Evolutionary conservation across 2,797 vertebrate species (phyloP).

Genomic region (Ceryle rudis): DNA sequence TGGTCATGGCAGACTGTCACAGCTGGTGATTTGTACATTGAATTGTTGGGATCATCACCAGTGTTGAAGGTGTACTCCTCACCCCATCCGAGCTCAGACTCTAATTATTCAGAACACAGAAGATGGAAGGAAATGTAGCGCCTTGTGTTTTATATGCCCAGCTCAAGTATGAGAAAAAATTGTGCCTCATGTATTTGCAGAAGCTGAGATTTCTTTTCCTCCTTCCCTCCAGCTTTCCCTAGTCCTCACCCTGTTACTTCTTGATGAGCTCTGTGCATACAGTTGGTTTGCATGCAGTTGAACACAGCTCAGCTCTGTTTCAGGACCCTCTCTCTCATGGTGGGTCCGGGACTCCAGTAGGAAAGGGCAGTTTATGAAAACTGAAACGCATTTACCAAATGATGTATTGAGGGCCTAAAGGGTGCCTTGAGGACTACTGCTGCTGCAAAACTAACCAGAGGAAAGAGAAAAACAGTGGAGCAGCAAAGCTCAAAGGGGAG

Average conservation of each 20-base stretch:
- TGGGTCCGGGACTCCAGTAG: neutral
- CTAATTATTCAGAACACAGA: neutral
- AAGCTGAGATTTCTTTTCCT: neutral
- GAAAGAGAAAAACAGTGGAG: neutral
- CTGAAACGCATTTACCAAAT: neutral
- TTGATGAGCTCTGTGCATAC: neutral
- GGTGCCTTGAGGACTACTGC: neutral
- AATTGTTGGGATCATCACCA: neutral
- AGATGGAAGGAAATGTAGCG: neutral
- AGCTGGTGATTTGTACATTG: neutral
- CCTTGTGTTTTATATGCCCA: neutral
- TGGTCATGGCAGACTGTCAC: too few species aligned
- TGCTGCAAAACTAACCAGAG: neutral
- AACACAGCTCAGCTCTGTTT: neutral
- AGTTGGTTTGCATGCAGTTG: neutral
- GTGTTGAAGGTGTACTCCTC: neutral
- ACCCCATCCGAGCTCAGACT: neutral
- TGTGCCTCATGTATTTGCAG: neutral
- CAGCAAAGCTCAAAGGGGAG: conserved; percentile 12
- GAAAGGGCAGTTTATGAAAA: neutral
- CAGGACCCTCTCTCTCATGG: neutral
- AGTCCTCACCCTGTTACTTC: neutral
- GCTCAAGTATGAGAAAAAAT: neutral
- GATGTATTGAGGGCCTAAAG: neutral
- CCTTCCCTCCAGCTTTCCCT: neutral